Evolutionary conservation across 2,888 invertebrate genomes (phyloP).

Genomic region (Ditylenchus weischeri): DNA sequence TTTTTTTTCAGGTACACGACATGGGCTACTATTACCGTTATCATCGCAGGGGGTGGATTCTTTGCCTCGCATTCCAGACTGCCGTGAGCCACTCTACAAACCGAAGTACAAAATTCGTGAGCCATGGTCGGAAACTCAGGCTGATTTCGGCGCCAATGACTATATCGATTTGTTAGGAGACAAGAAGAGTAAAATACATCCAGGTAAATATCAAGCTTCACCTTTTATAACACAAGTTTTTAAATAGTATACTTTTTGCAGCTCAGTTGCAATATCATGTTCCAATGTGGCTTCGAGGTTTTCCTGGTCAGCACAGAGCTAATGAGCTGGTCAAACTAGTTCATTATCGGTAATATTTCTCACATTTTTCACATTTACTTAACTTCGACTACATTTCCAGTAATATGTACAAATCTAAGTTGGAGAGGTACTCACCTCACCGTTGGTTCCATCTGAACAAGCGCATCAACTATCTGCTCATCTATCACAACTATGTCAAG

Average conservation of each 20-base stretch:
- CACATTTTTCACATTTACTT: too few relatives aligned
- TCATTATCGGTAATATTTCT: constrained; percentile 43
- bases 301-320: constrained; percentile 69
- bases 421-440: constrained; percentile 50
- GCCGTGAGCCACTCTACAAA: constrained; percentile 41
- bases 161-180: constrained; percentile 77
- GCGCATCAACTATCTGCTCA: constrained; percentile 55
- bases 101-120: constrained; percentile 45
- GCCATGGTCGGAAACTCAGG: constrained; percentile 33
- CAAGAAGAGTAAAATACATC: constrained; percentile 64
- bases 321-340: constrained; percentile 58
- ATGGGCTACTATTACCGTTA: constrained; percentile 54
- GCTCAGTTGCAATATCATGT: constrained; percentile 78
- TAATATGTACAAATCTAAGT: constrained; percentile 29
- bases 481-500: constrained; percentile 58
- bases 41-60: constrained; percentile 54
- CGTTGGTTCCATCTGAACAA: constrained; percentile 57
- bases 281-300: constrained; percentile 84
- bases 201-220: neutral
- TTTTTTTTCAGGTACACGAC: constrained; percentile 26
- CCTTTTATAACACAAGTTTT: too few relatives aligned
- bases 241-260: constrained; percentile 63
- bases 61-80: constrained; percentile 52
- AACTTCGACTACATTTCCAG: too few relatives aligned
- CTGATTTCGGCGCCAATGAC: constrained; percentile 54